Conservation (phyloP, 1,140 invertebrate species). For the Scaptodrosophila lebanonensis region DNA sequence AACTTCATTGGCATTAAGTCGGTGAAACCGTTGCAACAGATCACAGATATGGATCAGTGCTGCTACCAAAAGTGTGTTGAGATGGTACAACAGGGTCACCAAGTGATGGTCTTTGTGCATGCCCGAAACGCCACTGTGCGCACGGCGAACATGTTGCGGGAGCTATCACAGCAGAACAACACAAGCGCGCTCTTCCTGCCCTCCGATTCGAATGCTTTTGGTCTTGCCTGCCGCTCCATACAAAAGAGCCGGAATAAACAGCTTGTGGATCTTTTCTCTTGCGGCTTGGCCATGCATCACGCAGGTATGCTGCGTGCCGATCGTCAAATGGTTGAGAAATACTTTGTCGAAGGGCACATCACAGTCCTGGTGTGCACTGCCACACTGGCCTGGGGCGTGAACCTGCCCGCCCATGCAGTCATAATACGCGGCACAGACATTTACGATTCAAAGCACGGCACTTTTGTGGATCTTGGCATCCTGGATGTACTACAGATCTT, state of each 20-base stretch:
- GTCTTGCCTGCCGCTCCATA: slow-evolving; percentile 82
- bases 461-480: slow-evolving; percentile 96
- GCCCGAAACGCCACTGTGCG: slow-evolving; percentile 95
- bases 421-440: slow-evolving; percentile 97
- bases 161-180: slow-evolving; percentile 85
- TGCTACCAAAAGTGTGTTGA: slow-evolving; percentile 95
- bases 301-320: slow-evolving; percentile 83
- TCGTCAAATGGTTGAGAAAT: slow-evolving; percentile 90
- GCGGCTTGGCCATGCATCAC: slow-evolving; percentile 97
- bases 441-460: slow-evolving; percentile 96
- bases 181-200: slow-evolving; percentile 85
- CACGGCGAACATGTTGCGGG: slow-evolving; percentile 88
- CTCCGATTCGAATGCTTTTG: slow-evolving; percentile 79
- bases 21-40: slow-evolving; percentile 85
- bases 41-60: slow-evolving; percentile 92
- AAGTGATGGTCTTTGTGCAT: slow-evolving; percentile 99
- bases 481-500: slow-evolving; percentile 99
- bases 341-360: slow-evolving; percentile 91
- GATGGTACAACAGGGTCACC: slow-evolving; percentile 92
- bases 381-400: slow-evolving; percentile 99
- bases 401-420: slow-evolving; percentile 98
- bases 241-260: slow-evolving; percentile 86
- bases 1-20: slow-evolving; percentile 95
- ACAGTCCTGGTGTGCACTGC: slow-evolving; percentile 98
- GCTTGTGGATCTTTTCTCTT: slow-evolving; percentile 88